Base-by-base conservation (phyloP, 2,888 invertebrate genomes). In the Nemapogon koenigi region DNA sequence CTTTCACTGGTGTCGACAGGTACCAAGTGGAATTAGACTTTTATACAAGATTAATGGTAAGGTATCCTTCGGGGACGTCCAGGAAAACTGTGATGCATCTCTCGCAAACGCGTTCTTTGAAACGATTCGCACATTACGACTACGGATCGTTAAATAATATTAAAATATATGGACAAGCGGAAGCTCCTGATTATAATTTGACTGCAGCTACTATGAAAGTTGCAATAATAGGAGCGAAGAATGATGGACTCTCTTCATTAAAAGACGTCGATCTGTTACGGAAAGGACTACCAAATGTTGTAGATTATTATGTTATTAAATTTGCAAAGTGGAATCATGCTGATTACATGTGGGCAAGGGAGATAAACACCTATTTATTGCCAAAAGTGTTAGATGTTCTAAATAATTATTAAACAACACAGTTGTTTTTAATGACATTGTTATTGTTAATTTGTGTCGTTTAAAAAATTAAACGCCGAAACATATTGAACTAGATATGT, bases 11-110 rank as follows among this genome's bases (percentile, higher is more conserved):
- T 2, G 64, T 61, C 22, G 82, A 82, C 59, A 51, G 61, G 2
- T 53, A 60, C 2, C 76, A 83, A 45, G 51, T 84, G 16, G 84
- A 84, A 51, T 55, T 57, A 40, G 83, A 81, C 49, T 57, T 60
- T 49, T 3, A 43, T 46, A 0, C 3, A 28, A 11, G 25, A 11
- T 2, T 51, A 1, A 41, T 55, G 2, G 47, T 46, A 0, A 53
- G 57, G 36, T 59, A 50, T 35, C 61, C 60, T 0, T 41, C 48
- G 1, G 52, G 53, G 1, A 46, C 54, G 0, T 59, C 61, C 0
- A 49, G 45, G 15, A 59, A 57, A 26, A 50, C 46, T 22, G 36
- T 43, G 0, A 2, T 46, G 1, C 62, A 63, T 41, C 41, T 52
- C 2, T 32, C 43, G 1, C 57, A 59, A 37, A 38, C 46, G 10